A percentile compares a stretch with the other conserved stretches of the same genome.
These are phyloP conservation scores for Mythimna lalbum DNA, from an alignment of 2,888 invertebrate genomes.

Conservation along the genomic window DNA sequence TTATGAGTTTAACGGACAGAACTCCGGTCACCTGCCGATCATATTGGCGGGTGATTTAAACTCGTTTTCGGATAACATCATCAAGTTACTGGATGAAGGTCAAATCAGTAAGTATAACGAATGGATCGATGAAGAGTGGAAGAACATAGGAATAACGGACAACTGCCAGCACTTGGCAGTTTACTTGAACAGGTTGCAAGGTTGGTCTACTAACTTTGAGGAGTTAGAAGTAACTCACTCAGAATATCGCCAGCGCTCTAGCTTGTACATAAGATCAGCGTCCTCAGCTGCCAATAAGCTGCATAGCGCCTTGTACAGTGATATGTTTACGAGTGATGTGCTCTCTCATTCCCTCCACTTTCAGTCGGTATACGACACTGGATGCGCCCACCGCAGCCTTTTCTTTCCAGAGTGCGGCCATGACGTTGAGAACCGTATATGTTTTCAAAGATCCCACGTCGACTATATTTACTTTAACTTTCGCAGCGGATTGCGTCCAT, in stretches of 20 bases:
- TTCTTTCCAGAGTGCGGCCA: neutral
- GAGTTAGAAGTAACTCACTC: slow-evolving; percentile 17
- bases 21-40: slow-evolving; percentile 25
- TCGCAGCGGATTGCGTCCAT: slow-evolving; percentile 3
- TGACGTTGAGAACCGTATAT: neutral
- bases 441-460: neutral
- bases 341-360: slow-evolving; percentile 23
- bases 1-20: slow-evolving; percentile 3
- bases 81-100: slow-evolving; percentile 13
- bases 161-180: slow-evolving; percentile 33
- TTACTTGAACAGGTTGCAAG: slow-evolving; percentile 15
- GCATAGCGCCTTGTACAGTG: neutral
- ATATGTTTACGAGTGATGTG: slow-evolving; percentile 18
- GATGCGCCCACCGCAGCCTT: neutral
- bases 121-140: slow-evolving; percentile 16
- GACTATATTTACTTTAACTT: slow-evolving; percentile 19
- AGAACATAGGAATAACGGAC: slow-evolving; percentile 21
- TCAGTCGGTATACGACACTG: slow-evolving; percentile 13
- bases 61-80: slow-evolving; percentile 2
- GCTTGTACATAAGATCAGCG: neutral
- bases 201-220: neutral
- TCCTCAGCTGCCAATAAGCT: neutral
- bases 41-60: slow-evolving; percentile 25
- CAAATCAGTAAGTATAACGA: slow-evolving; percentile 10
- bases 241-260: slow-evolving; percentile 4